phyloP scores from a whole-genome alignment of 2,113 vertebrate genomes.

The Peromyscus maniculatus region DNA sequence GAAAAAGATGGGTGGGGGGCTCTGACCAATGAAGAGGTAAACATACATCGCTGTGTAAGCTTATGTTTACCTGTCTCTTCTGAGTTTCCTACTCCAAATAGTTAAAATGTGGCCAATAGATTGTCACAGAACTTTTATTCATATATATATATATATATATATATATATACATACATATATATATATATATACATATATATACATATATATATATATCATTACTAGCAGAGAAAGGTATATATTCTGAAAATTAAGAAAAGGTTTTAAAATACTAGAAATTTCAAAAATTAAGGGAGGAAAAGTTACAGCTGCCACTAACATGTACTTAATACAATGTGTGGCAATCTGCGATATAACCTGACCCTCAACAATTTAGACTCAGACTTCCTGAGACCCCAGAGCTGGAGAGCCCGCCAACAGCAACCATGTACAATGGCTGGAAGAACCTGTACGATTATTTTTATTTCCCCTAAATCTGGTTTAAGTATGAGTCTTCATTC shows the following conservation, averaged over 20 bases:
- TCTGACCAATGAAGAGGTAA: slow-evolving; percentile 65
- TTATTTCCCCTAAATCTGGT: slow-evolving; percentile 35
- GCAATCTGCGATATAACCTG: slow-evolving; percentile 63
- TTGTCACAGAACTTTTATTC: background rate
- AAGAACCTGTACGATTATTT: slow-evolving; percentile 61
- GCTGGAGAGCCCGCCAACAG: background rate
- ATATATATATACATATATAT: slow-evolving; percentile 2
- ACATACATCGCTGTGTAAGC: slow-evolving; percentile 51
- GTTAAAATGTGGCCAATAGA: background rate
- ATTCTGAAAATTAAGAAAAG: slow-evolving; percentile 55
- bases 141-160: background rate
- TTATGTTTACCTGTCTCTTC: slow-evolving; percentile 9
- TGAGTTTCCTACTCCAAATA: slow-evolving; percentile 20
- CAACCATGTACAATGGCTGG: slow-evolving; percentile 22
- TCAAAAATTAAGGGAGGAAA: slow-evolving; percentile 51
- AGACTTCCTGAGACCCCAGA: slow-evolving; percentile 59
- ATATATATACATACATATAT: too few relatives aligned
- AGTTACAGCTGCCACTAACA: slow-evolving; percentile 52
- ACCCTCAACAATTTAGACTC: slow-evolving; percentile 71
- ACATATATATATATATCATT: background rate
- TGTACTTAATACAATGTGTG: slow-evolving; percentile 32
- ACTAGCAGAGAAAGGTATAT: background rate
- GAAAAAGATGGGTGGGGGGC: background rate
- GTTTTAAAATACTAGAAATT: slow-evolving; percentile 62
- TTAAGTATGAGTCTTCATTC: slow-evolving; percentile 36